phyloP scores from a whole-genome alignment of 2,888 invertebrate genomes.

The Metalampra italica region DNA sequence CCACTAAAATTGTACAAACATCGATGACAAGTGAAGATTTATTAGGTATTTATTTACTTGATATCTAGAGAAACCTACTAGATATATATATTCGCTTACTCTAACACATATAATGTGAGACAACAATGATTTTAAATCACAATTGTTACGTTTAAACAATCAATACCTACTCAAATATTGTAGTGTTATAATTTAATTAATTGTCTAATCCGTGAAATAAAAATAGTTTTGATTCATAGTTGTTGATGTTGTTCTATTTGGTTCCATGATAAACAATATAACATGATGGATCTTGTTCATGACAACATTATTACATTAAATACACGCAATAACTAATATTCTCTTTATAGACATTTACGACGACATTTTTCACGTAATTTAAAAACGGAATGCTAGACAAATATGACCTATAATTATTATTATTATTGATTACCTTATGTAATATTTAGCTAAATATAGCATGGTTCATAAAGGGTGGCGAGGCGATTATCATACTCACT shows the following conservation, averaged over 20 bases:
- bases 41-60: constrained; percentile 27
- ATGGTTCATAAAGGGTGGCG: too few species aligned
- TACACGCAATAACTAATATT: constrained; percentile 17
- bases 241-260: background rate
- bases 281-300: too few species aligned
- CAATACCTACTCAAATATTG: constrained; percentile 24
- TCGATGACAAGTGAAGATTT: constrained; percentile 51
- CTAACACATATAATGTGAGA: constrained; percentile 38
- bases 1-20: constrained; percentile 72
- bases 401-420: constrained; percentile 13
- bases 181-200: constrained; percentile 13
- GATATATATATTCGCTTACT: constrained; percentile 27
- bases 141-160: constrained; percentile 33
- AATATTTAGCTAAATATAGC: background rate
- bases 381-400: constrained; percentile 39
- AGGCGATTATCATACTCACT: too few species aligned
- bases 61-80: constrained; percentile 43
- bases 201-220: background rate
- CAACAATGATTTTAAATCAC: constrained; percentile 57
- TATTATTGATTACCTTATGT: background rate
- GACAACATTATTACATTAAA: too few species aligned
- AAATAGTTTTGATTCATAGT: background rate
- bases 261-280: too few species aligned
- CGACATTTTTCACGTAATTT: background rate
- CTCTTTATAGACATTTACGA: too few species aligned